These are phyloP conservation scores for Oophaga sylvatica DNA, from an alignment of 2,797 vertebrate genomes.

Conservation along the genomic window DNA sequence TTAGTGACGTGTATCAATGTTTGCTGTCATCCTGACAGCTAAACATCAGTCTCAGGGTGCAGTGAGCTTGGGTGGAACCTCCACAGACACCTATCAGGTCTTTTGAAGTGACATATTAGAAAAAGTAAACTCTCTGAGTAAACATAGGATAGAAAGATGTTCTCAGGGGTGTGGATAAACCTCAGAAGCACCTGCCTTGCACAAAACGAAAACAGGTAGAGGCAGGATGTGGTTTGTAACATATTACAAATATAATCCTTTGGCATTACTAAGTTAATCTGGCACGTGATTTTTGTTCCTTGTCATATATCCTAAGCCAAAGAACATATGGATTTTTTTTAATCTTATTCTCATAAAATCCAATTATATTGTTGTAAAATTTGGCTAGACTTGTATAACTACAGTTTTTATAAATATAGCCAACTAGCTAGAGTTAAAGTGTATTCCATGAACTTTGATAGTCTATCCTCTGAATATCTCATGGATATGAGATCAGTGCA, in stretches of 20 bases:
- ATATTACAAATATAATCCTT: constrained; percentile 19
- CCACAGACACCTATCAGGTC: constrained; percentile 18
- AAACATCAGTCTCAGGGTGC: background rate
- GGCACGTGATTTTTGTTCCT: background rate
- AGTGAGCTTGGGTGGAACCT: background rate
- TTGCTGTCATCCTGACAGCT: background rate
- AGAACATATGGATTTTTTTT: background rate
- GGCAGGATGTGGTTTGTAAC: constrained; percentile 30
- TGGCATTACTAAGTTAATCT: background rate
- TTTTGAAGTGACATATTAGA: constrained; percentile 34
- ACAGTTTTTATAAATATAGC: too few species aligned
- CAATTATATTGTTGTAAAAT: background rate
- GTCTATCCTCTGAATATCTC: too few species aligned
- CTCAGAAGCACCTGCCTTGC: constrained; percentile 12
- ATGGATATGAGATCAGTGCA: too few species aligned
- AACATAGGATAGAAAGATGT: constrained; percentile 38
- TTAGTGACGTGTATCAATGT: background rate
- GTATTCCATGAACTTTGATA: too few species aligned
- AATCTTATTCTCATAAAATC: background rate
- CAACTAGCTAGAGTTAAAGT: too few species aligned
- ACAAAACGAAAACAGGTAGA: constrained; percentile 28
- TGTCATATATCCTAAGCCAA: background rate
- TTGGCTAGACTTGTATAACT: background rate
- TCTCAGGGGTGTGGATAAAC: constrained; percentile 34
- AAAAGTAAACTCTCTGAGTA: constrained; percentile 17